These are phyloP conservation scores for Archips crataeganus DNA, from an alignment of 2,888 invertebrate species.

Conservation along the genomic window DNA sequence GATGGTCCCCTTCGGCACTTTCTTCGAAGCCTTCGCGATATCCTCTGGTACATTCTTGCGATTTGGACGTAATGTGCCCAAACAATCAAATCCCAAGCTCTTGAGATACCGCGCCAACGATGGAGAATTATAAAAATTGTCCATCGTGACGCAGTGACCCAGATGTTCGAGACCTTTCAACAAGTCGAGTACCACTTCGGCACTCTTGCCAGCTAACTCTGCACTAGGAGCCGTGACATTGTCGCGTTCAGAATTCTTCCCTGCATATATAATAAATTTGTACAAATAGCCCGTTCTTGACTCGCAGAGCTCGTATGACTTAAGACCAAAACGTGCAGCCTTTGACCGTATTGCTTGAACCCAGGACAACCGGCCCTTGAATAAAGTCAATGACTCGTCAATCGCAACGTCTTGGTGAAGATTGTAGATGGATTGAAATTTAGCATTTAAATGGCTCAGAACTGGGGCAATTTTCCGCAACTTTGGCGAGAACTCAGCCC, in stretches of 20 bases:
- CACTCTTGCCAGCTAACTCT: background rate
- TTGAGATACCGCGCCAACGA: too few species aligned
- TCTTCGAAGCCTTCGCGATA: too few species aligned
- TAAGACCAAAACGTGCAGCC: conserved; percentile 44
- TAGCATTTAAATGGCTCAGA: conserved; percentile 1
- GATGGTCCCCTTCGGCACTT: background rate
- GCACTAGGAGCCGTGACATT: background rate
- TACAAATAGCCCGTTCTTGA: conserved; percentile 27
- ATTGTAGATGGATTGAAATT: conserved; percentile 20
- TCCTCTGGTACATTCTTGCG: too few species aligned
- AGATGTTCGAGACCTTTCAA: too few species aligned
- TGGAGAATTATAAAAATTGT: too few species aligned
- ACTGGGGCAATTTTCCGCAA: conserved; percentile 31
- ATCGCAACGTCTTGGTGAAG: conserved; percentile 18
- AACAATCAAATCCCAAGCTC: too few species aligned
- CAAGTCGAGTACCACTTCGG: too few species aligned
- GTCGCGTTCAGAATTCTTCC: conserved; percentile 15
- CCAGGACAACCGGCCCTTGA: conserved; percentile 37
- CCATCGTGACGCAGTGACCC: too few species aligned
- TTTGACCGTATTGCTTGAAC: conserved; percentile 44
- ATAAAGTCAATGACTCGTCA: conserved; percentile 38
- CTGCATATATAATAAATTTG: conserved; percentile 35
- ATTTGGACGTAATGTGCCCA: too few species aligned
- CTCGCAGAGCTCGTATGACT: conserved; percentile 38
- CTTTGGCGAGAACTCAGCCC: conserved; percentile 39